Conservation (phyloP, 2,797 vertebrate genomes). For the Parambassis ranga region DNA sequence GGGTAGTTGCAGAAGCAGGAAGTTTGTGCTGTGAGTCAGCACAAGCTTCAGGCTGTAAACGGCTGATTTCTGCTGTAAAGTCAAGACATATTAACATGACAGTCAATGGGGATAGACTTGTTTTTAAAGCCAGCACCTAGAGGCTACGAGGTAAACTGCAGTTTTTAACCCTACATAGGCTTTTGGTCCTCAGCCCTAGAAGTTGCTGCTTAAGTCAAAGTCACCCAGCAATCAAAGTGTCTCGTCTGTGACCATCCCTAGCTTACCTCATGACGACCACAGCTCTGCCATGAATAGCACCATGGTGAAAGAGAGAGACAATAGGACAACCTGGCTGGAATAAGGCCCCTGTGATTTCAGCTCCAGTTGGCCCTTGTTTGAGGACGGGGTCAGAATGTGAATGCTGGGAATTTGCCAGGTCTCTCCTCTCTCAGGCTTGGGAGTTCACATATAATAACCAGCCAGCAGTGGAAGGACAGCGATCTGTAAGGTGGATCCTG, state of each 20-base stretch:
- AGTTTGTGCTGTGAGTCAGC: too few species aligned
- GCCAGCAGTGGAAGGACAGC: conserved; percentile 3
- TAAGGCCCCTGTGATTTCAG: conserved; percentile 41
- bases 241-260: background rate
- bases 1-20: too few species aligned
- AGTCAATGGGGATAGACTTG: too few species aligned
- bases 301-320: conserved; percentile 13
- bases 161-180: too few species aligned
- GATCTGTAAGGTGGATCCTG: conserved; percentile 7
- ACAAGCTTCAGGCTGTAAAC: too few species aligned
- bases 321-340: conserved; percentile 32
- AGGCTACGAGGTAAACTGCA: too few species aligned
- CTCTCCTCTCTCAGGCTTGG: conserved; percentile 20
- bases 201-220: background rate
- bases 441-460: conserved; percentile 14
- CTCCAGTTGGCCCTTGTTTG: conserved; percentile 48
- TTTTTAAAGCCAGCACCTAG: too few species aligned
- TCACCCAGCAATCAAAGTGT: background rate
- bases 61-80: background rate
- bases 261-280: background rate
- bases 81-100: fast-evolving
- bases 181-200: too few species aligned
- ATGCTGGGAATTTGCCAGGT: conserved; percentile 29
- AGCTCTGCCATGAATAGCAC: background rate
- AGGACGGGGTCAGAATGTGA: conserved; percentile 24